A percentile compares a stretch with the other conserved stretches of the same genome.
These are phyloP conservation scores for Phenacoccus solenopsis DNA, from an alignment of 1,140 invertebrate genomes.

Conservation along the genomic window DNA sequence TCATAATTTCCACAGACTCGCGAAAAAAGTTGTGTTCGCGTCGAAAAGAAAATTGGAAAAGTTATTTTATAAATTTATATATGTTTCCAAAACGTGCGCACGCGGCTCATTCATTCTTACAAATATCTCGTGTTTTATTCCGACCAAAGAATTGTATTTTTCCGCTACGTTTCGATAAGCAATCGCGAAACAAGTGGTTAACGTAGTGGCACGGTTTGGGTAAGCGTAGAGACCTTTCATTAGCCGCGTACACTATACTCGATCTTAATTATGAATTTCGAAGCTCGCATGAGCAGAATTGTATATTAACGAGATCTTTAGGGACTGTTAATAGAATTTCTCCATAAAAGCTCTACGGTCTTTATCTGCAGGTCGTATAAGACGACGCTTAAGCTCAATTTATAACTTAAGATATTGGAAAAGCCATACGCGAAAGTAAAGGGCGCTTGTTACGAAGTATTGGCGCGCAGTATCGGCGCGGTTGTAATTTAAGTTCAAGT, in stretches of 20 bases:
- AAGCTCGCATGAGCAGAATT: neutral
- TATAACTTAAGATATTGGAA: conserved; percentile 3
- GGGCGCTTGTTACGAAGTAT: neutral
- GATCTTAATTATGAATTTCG: neutral
- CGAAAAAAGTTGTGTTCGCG: no score
- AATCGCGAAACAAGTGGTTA: no score
- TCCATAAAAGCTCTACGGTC: neutral
- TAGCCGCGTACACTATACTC: neutral
- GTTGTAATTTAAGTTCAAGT: neutral
- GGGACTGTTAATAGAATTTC: conserved; percentile 1
- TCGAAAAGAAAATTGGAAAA: no score
- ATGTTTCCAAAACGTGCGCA: no score
- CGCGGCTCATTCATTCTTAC: no score
- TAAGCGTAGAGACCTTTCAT: no score
- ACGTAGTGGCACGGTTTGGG: no score
- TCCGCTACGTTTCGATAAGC: no score
- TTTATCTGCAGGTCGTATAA: neutral
- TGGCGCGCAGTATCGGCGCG: neutral
- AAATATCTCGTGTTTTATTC: no score
- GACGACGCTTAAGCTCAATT: conserved; percentile 1
- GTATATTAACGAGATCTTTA: conserved; percentile 3
- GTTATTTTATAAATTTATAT: no score
- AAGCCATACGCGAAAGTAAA: neutral
- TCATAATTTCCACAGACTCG: no score
- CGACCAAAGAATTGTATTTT: no score